These are phyloP conservation scores for Stegodyphus mimosarum DNA, from an alignment of 1,140 invertebrate species.

Conservation along the genomic window DNA sequence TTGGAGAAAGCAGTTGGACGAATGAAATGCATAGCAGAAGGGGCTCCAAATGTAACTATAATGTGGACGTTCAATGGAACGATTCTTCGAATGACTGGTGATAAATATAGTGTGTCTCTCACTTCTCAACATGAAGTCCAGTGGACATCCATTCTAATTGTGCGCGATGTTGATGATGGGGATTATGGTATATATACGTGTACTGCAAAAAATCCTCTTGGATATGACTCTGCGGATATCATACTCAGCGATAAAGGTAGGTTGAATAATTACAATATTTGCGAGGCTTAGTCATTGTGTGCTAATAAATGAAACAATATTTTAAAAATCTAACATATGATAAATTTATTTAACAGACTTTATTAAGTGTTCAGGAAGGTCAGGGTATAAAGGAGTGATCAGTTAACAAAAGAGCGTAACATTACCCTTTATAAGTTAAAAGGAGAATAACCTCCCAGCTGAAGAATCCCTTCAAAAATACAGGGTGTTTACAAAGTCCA, in stretches of 20 bases:
- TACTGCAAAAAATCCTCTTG: constrained; percentile 36
- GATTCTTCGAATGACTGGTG: background rate
- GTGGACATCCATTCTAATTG: constrained; percentile 33
- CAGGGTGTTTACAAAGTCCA: too few relatives aligned
- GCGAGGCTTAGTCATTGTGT: too few relatives aligned
- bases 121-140: constrained; percentile 23
- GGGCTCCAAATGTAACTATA: constrained; percentile 35
- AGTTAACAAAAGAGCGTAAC: too few relatives aligned
- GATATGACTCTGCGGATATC: constrained; percentile 45
- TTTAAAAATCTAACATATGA: too few relatives aligned
- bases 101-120: constrained; percentile 26
- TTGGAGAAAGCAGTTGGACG: constrained; percentile 7
- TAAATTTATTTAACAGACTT: too few relatives aligned
- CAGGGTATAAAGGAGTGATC: too few relatives aligned
- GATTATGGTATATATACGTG: constrained; percentile 52
- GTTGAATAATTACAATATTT: too few relatives aligned
- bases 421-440: too few relatives aligned
- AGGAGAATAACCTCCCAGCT: too few relatives aligned
- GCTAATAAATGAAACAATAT: too few relatives aligned
- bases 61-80: constrained; percentile 44
- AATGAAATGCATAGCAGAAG: constrained; percentile 37
- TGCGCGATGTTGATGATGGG: constrained; percentile 8
- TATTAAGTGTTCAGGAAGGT: too few relatives aligned
- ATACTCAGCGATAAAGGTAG: constrained; percentile 37
- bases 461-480: too few relatives aligned